Evolutionary conservation across 2,797 vertebrate genomes (phyloP), one percentile per base, ranked within the genome.

Genomic region (Spea hammondii): DNA sequence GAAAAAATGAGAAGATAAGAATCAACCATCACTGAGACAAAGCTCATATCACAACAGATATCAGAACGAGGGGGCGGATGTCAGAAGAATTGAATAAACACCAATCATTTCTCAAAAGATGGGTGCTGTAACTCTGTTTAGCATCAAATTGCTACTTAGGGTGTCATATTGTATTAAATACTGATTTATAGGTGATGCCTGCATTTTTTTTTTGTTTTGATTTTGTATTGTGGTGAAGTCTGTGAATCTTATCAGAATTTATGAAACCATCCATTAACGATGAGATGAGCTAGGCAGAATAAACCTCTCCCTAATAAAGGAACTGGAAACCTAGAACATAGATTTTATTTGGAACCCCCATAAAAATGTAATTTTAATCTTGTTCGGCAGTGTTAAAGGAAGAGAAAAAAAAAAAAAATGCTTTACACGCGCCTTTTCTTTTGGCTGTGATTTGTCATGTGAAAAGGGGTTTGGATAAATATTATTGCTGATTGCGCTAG

Each of bases 31-130:
- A 66, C 65, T 80, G 79, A 83, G 82, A 84, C 83, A 83, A 12
- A 82, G 79, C 65, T 79, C 60, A 84, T 77, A 85, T 85, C 79
- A 86, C 84, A 84, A 86, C 82, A 86, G 85, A 83, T 84, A 85
- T 67, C 67, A 85, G 72, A 82, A 79, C 5, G 8, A 85, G 87
- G 84, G 51, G 86, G 78, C 54, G 71, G 84, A 83, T 69, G 82
- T 78, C 0, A 0, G 47, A 85, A 70, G 85, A 79, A 85, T 74
- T 74, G 79, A 81, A 89, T 80, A 84, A 84, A 73, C 83, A 85
- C 68, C 78, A 70, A 72, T 86, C 64, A 72, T 85, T 57, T 72
- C 83, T 84, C 70, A 14, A 78, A 77, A 77, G 75, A 82, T 77
- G 70, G 80, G 55, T 65, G 80, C 80, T 64, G 75, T 54, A 69